Evolutionary conservation across 1,140 invertebrate genomes (phyloP).

Genomic region (Drosophila tani): DNA sequence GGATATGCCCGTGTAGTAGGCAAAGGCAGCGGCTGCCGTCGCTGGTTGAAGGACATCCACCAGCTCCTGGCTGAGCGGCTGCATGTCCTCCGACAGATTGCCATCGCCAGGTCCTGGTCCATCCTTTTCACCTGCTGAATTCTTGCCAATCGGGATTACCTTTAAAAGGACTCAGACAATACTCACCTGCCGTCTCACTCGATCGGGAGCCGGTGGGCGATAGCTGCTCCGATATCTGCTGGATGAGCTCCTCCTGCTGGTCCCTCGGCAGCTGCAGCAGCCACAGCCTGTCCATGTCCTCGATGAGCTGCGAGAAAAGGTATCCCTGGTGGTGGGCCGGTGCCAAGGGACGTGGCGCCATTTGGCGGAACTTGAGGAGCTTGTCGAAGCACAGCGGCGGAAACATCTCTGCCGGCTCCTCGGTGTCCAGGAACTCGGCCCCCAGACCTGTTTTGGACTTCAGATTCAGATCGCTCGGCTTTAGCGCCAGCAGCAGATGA

Average conservation of each 20-base stretch:
- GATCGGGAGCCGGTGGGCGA: constrained; percentile 55
- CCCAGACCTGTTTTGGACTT: neutral
- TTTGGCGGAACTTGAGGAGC: constrained; percentile 70
- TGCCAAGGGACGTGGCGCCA: constrained; percentile 9
- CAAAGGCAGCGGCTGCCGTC: constrained; percentile 71
- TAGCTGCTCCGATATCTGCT: constrained; percentile 75
- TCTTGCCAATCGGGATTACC: too few relatives aligned
- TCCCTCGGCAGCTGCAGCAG: constrained; percentile 70
- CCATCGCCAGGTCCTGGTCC: neutral
- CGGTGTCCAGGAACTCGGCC: constrained; percentile 68
- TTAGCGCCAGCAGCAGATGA: neutral
- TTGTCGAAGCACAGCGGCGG: constrained; percentile 74
- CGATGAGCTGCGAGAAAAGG: constrained; percentile 79
- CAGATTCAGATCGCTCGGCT: neutral
- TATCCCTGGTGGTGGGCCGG: constrained; percentile 47
- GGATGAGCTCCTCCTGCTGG: constrained; percentile 67
- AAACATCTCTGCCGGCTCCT: constrained; percentile 74
- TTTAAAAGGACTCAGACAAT: too few relatives aligned
- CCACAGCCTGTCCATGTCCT: constrained; percentile 78
- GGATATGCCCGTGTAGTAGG: constrained; percentile 79
- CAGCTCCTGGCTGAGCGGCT: constrained; percentile 69
- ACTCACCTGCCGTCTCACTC: constrained; percentile 15
- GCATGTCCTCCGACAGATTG: constrained; percentile 47
- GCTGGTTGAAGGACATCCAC: constrained; percentile 74
- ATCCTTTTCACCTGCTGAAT: neutral